Percentiles rank a stretch among this genome's conserved stretches.
These are phyloP conservation scores for Upupa epops DNA, from an alignment of 2,113 vertebrate species.

Conservation along the genomic window DNA sequence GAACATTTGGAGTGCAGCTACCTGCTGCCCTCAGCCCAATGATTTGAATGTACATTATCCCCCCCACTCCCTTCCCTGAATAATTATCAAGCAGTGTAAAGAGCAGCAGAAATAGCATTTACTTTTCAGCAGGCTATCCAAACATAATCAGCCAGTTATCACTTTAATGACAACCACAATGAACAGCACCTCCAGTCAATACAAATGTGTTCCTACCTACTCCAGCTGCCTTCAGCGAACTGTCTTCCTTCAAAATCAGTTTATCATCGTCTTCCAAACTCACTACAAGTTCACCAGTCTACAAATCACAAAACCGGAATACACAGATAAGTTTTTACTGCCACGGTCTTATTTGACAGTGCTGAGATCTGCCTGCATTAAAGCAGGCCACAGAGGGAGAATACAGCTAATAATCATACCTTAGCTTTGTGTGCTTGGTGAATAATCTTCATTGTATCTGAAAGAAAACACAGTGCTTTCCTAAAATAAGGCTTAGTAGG, in stretches of 20 bases:
- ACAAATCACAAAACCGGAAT: constrained; percentile 26
- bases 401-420: constrained; percentile 71
- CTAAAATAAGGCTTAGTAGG: neutral
- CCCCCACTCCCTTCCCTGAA: constrained; percentile 22
- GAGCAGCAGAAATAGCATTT: constrained; percentile 56
- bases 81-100: constrained; percentile 54
- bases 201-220: constrained; percentile 76
- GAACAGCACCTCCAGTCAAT: constrained; percentile 8
- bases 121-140: constrained; percentile 58
- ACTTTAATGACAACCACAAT: constrained; percentile 12
- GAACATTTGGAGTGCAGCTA: constrained; percentile 46
- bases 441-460: constrained; percentile 94
- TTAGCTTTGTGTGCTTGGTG: constrained; percentile 93
- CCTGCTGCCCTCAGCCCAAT: constrained; percentile 51
- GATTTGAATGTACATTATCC: constrained; percentile 54
- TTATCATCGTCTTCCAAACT: constrained; percentile 88
- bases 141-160: constrained; percentile 44
- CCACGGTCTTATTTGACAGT: neutral
- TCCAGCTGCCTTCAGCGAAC: constrained; percentile 81
- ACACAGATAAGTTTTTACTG: constrained; percentile 16
- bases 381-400: neutral
- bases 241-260: constrained; percentile 80
- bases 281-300: constrained; percentile 93
- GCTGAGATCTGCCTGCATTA: neutral
- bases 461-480: constrained; percentile 56